These are phyloP conservation scores for Plemyria rubiginata DNA, from an alignment of 2,888 invertebrate species.

Conservation along the genomic window DNA sequence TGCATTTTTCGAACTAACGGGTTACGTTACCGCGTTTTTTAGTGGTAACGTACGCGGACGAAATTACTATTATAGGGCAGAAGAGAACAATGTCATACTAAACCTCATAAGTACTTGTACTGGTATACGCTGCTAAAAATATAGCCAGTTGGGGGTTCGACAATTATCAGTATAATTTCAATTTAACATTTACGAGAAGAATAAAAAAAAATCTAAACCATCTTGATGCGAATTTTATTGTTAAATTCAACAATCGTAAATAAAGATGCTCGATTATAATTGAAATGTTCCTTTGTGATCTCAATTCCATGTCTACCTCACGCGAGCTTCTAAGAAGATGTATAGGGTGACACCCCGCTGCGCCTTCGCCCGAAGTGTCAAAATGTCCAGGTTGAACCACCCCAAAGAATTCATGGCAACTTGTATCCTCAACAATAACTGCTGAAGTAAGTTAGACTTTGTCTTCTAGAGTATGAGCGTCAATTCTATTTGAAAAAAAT, in stretches of 20 bases:
- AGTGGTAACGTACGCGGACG: no score
- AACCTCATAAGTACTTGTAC: background rate
- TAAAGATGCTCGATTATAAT: conserved; percentile 54
- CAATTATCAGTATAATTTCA: conserved; percentile 4
- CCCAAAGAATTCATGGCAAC: conserved; percentile 45
- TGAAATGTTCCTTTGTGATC: conserved; percentile 70
- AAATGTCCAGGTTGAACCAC: conserved; percentile 76
- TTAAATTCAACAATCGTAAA: conserved; percentile 25
- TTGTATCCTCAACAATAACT: conserved; percentile 11
- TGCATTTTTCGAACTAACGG: no score
- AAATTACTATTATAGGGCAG: no score
- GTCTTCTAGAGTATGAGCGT: conserved; percentile 6
- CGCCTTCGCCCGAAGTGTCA: conserved; percentile 81
- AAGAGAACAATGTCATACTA: no score
- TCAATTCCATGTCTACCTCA: conserved; percentile 67
- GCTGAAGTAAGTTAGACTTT: conserved; percentile 19
- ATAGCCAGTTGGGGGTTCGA: background rate
- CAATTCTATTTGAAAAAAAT: conserved; percentile 6
- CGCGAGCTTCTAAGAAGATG: conserved; percentile 76
- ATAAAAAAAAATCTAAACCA: conserved; percentile 9
- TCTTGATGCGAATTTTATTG: conserved; percentile 27
- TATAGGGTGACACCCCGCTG: conserved; percentile 75
- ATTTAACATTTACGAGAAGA: background rate
- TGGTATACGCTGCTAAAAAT: no score
- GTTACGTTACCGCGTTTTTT: no score